A percentile compares a stretch with the other conserved stretches of the same genome.
phyloP scores from a whole-genome alignment of 2,113 vertebrate genomes.

The Eidolon helvum region DNA sequence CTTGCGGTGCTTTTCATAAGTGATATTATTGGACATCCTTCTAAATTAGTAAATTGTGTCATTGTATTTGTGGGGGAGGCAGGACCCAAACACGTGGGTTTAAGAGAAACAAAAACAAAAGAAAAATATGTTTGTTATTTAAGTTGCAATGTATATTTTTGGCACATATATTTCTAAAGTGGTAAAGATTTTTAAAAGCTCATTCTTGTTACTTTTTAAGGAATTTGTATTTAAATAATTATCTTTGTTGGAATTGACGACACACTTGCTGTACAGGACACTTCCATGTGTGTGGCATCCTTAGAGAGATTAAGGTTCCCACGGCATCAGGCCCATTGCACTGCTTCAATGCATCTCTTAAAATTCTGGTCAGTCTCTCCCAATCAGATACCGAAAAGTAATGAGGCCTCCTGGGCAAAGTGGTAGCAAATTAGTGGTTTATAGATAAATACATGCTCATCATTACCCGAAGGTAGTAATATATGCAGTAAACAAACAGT shows the following conservation, averaged over 20 bases:
- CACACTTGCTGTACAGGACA: background rate
- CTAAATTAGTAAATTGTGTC: background rate
- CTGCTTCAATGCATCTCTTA: constrained; percentile 88
- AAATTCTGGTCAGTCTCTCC: constrained; percentile 92
- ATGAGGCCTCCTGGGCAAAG: constrained; percentile 87
- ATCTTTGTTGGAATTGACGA: background rate
- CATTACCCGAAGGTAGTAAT: constrained; percentile 86
- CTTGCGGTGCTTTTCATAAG: background rate
- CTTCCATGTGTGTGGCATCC: constrained; percentile 83
- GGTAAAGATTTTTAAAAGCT: constrained; percentile 40
- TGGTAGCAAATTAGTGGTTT: constrained; percentile 94
- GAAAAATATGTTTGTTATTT: constrained; percentile 41
- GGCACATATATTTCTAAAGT: constrained; percentile 1
- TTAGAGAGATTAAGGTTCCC: constrained; percentile 85
- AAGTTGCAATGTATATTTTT: constrained; percentile 28
- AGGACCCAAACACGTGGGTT: background rate
- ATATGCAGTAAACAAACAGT: constrained; percentile 79
- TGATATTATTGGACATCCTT: background rate
- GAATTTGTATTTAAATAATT: constrained; percentile 50
- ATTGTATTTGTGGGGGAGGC: background rate
- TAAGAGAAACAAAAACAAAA: constrained; percentile 14
- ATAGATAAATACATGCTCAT: constrained; percentile 91
- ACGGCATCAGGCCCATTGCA: constrained; percentile 86
- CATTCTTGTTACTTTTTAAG: constrained; percentile 48
- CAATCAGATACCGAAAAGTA: constrained; percentile 90